Evolutionary conservation across 2,113 vertebrate genomes (phyloP).

Genomic region (Danio rerio): GRCz12tu NC_133185.1:11122501-11123000

Average conservation of each 20-base stretch:
- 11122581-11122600: too few species aligned
- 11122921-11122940: conserved; percentile 25
- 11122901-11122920: conserved; percentile 38
- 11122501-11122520: too few species aligned
- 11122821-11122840: background rate
- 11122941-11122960: background rate
- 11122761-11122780: background rate
- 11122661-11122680: too few species aligned
- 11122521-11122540: too few species aligned
- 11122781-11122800: background rate
- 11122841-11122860: conserved; percentile 1
- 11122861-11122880: conserved; percentile 47
- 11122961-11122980: conserved; percentile 33
- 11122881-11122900: conserved; percentile 20
- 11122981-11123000: background rate
- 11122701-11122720: too few species aligned
- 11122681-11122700: too few species aligned
- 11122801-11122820: background rate
- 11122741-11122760: background rate
- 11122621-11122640: too few species aligned
- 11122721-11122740: background rate
- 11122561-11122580: too few species aligned
- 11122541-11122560: too few species aligned
- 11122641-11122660: too few species aligned
- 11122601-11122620: too few species aligned